Evolutionary conservation across 2,797 vertebrate species (phyloP).

Genomic region (Phataginus tricuspis): DNA sequence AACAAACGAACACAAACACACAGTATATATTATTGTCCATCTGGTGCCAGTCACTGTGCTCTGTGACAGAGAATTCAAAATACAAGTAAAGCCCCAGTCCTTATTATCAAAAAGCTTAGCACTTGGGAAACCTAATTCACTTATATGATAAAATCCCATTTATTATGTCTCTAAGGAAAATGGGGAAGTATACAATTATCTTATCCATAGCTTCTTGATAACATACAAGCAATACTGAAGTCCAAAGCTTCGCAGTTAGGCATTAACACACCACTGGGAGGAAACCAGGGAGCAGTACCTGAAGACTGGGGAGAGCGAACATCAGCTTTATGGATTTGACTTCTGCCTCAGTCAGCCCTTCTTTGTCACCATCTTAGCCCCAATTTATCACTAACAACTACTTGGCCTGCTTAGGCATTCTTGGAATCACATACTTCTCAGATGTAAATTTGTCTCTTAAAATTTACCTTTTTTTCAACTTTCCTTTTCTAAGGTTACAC

Average conservation of each 20-base stretch:
- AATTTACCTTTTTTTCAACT: not conserved
- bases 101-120: not conserved
- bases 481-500: not conserved
- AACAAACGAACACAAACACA: not conserved
- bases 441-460: constrained; percentile 30
- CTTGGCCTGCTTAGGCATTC: not conserved
- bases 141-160: not conserved
- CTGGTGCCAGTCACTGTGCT: not conserved
- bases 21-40: not conserved
- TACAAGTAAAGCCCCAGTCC: not conserved
- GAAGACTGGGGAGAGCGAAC: not conserved
- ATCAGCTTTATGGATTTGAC: not conserved
- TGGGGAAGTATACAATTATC: not conserved
- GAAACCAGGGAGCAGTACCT: not conserved
- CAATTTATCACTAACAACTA: not conserved
- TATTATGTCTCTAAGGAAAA: not conserved
- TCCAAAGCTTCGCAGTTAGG: not conserved
- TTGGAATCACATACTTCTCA: not conserved
- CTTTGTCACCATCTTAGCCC: not conserved
- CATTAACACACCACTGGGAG: not conserved
- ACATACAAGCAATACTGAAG: not conserved
- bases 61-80: not conserved
- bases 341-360: not conserved
- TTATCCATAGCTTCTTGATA: not conserved
- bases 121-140: not conserved